A percentile compares a stretch with the other conserved stretches of the same genome.
Evolutionary conservation across 2,888 invertebrate genomes (phyloP).

Genomic region (Eupithecia subfuscata): DNA sequence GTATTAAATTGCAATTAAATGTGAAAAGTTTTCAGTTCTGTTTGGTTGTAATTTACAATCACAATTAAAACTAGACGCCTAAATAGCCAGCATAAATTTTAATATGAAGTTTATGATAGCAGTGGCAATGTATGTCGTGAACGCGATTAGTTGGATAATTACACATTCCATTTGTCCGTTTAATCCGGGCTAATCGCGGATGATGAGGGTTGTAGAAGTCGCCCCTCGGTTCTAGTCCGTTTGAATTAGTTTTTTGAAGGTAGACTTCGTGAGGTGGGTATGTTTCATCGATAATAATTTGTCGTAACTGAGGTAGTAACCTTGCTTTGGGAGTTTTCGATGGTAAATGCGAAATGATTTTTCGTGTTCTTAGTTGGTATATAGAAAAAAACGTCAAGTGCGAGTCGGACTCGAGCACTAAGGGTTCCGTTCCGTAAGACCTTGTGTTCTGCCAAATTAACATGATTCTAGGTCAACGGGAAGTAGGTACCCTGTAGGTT

Average conservation of each 20-base stretch:
- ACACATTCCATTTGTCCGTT: constrained; percentile 81
- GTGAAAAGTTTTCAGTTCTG: neutral
- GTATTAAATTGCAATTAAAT: no score
- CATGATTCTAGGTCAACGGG: no score
- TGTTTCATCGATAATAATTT: neutral
- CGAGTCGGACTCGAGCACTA: no score
- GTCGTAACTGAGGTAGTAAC: neutral
- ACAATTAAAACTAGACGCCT: constrained; percentile 12
- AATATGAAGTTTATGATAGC: constrained; percentile 42
- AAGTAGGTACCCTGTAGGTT: no score
- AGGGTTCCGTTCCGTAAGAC: no score
- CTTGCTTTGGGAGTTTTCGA: neutral
- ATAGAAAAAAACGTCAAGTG: no score
- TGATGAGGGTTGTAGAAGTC: constrained; percentile 74
- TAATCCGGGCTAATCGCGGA: constrained; percentile 73
- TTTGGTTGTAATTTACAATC: constrained; percentile 9
- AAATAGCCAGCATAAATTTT: constrained; percentile 30
- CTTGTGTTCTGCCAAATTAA: no score
- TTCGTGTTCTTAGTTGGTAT: no score
- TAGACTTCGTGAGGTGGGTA: neutral
- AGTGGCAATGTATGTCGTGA: constrained; percentile 50
- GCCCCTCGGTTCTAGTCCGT: constrained; percentile 11
- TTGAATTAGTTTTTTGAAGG: constrained; percentile 15
- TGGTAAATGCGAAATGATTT: neutral
- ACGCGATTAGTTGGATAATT: constrained; percentile 76